Base-by-base conservation (phyloP, 1,140 invertebrate species). In the Catajapyx aquilonaris region DNA sequence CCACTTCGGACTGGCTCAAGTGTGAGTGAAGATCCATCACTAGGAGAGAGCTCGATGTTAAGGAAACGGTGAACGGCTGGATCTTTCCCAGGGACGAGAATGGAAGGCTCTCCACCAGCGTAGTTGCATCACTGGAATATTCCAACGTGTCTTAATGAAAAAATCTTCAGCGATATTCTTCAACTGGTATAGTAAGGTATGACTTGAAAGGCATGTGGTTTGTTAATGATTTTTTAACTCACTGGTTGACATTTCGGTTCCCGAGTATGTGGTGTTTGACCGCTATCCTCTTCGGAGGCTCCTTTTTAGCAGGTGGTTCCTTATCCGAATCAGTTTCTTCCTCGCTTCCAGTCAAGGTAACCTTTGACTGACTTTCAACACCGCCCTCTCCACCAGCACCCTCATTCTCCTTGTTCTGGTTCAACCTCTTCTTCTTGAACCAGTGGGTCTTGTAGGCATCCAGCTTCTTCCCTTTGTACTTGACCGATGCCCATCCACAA, bases 11-110 rank as follows among this genome's bases (percentile, higher is more conserved):
- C 44, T 76, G 79, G 13, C 81, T 86, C 41, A 94, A 61, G 57
- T 94, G 88, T 53, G 84, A 85, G 52, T 96, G 90, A 43, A 93
- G 78, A 60, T 95, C 87, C 46, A 93, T 76, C 4, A 94, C 59
- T 22, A 93, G 59, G 38, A 83, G 70, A 11, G 83, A 81, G 52
- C 86, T 90, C 3, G 84, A 81, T 35, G 78, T 76, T 37, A 91
- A 69, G n/a, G 81, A 78, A 1, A 93, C 71, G 18, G 81, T 60
- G 54, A 93, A 93, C 28, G 87, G 87, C 54, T 93, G 87, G 35
- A 90, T 75, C 61, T 88, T 86, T 1, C 81, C 80, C 42, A 86
- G 57, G 31, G 73, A 74, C 37, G 74, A 77, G 53, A 91, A 94
- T 37, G 83, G 74, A 10, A 81, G 75, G 43, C 81, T 74, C 59